Evolutionary conservation across 2,888 invertebrate species (phyloP).

Genomic region (Penaeus monodon): DNA sequence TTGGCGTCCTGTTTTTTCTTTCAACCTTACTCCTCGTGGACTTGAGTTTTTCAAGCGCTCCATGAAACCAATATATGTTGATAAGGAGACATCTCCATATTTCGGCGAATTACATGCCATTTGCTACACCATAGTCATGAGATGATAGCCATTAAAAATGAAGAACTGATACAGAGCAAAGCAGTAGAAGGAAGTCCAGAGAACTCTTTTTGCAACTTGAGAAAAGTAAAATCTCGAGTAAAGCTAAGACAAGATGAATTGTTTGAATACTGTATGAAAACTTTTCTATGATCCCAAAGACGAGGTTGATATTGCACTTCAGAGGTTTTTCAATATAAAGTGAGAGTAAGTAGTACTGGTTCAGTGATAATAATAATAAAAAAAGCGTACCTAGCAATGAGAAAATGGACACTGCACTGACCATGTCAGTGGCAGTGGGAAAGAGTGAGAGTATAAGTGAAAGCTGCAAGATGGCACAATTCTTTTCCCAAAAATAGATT

Average conservation of each 20-base stretch:
- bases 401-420: no score
- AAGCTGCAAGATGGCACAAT: no score
- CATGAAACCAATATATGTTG: constrained; percentile 11
- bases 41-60: neutral
- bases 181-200: neutral
- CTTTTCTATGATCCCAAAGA: constrained; percentile 6
- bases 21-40: constrained; percentile 9
- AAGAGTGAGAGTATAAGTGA: no score
- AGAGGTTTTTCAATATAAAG: neutral
- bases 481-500: no score
- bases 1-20: constrained; percentile 22
- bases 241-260: neutral
- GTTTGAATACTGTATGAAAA: neutral
- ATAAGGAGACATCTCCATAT: constrained; percentile 10
- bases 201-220: neutral
- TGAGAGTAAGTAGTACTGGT: neutral
- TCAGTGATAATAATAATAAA: neutral
- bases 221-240: neutral
- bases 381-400: no score
- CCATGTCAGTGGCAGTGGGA: no score
- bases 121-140: constrained; percentile 4
- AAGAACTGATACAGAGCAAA: neutral
- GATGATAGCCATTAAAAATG: constrained; percentile 28
- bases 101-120: constrained; percentile 13
- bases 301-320: neutral